Base-by-base conservation (phyloP, 2,888 invertebrate species). In the Xestia xanthographa region DNA sequence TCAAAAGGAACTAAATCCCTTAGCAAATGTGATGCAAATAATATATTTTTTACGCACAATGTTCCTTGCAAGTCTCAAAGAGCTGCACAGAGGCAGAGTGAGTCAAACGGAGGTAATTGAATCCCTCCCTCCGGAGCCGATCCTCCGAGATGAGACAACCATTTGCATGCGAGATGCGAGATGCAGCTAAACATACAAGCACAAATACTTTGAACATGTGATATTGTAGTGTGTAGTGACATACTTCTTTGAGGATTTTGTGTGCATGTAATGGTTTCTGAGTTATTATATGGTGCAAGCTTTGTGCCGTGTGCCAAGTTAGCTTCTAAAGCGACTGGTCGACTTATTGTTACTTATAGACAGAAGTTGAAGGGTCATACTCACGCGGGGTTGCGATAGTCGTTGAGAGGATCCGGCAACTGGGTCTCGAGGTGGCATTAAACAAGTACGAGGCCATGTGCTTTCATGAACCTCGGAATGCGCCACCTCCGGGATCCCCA, bases 51-150 rank as follows among this genome's bases (percentile, higher is more conserved):
- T 72, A 81, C 75, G 75, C 82, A 80, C 69, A 78, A 79, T 78
- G 76, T 69, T 50, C 41, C 48, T 65, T 26, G 60, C 14, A 62
- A 58, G 53, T 9, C 62, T 77, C 71, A 79, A 79, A 84, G 85
- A 73, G 75, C 63, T 76, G 60, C 73, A 74, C 75, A 78, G 80
- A 77, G 86, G 78, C 80, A 71, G 62, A 65, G 68, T 71, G 68
- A 75, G 83, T 87, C 89, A 89, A 88, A 90, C 89, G 88, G 85
- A 87, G 87, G 91, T 91, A 93, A 92, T 92, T 92, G 91, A 92
- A 92, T 93, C 86, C 79, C 77, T 81, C 84, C 84, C 81, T 80
- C 75, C 88, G 89, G 85, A 88, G 85, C 88, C 81, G 83, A 86
- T 90, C 89, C 86, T 74, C 73, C 62, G 89, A 87, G 90, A 91